Conservation (phyloP, 2,888 invertebrate genomes). For the Rhamnusium bicolor region DNA sequence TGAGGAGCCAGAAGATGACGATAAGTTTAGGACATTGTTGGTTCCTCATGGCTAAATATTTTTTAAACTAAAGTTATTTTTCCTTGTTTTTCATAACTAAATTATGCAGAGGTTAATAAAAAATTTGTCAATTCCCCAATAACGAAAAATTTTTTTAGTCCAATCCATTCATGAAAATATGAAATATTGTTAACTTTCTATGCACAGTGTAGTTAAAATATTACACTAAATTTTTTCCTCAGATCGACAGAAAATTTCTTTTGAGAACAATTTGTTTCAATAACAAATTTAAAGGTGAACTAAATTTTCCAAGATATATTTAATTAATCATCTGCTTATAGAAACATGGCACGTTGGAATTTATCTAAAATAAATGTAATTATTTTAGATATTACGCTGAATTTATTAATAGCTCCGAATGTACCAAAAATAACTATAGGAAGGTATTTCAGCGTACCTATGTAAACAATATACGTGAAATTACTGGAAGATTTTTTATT, state of each 20-base stretch:
- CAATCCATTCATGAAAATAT: no score
- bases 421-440: slow-evolving; percentile 30
- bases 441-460: slow-evolving; percentile 11
- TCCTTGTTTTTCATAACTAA: no score
- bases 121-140: no score
- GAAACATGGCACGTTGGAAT: slow-evolving; percentile 4
- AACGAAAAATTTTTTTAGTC: no score
- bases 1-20: no score
- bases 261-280: neutral
- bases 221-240: no score
- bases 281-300: slow-evolving; percentile 25
- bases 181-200: no score
- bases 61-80: no score
- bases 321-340: slow-evolving; percentile 27
- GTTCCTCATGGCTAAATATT: no score
- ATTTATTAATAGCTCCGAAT: slow-evolving; percentile 29
- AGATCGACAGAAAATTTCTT: neutral
- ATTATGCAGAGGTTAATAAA: no score
- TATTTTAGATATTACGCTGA: slow-evolving; percentile 33
- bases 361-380: slow-evolving; percentile 23
- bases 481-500: slow-evolving; percentile 27
- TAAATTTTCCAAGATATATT: slow-evolving; percentile 16
- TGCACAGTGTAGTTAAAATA: no score
- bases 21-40: no score
- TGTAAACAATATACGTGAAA: neutral